A percentile compares a stretch with the other conserved stretches of the same genome.
Evolutionary conservation across 2,113 vertebrate species (phyloP).

Genomic region (Axis porcinus): DNA sequence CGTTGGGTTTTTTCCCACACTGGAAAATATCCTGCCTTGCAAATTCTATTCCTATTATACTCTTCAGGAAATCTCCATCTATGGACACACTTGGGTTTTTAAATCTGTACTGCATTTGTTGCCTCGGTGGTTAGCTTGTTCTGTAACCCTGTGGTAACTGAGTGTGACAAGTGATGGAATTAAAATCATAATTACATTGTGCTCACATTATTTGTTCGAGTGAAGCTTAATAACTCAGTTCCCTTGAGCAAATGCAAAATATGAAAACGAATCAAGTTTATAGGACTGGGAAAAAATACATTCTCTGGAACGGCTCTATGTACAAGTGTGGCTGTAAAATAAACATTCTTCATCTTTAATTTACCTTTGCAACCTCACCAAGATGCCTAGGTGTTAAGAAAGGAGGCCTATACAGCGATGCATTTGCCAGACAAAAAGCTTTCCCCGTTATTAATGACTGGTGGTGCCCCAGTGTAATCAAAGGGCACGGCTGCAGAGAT

Average conservation of each 20-base stretch:
- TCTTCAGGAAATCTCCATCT: constrained; percentile 10
- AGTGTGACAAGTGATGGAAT: constrained; percentile 22
- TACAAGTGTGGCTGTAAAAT: constrained; percentile 70
- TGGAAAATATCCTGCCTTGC: background rate
- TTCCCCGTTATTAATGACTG: constrained; percentile 86
- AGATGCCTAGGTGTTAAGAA: constrained; percentile 79
- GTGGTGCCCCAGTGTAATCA: constrained; percentile 85
- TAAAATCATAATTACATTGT: constrained; percentile 13
- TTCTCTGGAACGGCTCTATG: constrained; percentile 62
- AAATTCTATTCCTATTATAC: background rate
- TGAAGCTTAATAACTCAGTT: constrained; percentile 59
- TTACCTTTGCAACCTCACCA: constrained; percentile 75
- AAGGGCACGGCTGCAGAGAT: constrained; percentile 86
- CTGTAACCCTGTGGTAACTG: background rate
- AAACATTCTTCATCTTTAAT: constrained; percentile 76
- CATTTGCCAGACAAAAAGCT: constrained; percentile 85
- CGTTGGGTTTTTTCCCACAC: background rate
- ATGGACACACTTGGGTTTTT: background rate
- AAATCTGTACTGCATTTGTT: background rate
- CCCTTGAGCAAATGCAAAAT: constrained; percentile 56
- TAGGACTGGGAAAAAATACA: constrained; percentile 45
- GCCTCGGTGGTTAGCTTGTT: background rate
- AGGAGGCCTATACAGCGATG: constrained; percentile 56
- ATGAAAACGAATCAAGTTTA: constrained; percentile 8
- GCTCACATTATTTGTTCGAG: constrained; percentile 49